Percentiles rank a stretch among this genome's conserved stretches.
Evolutionary conservation across 2,888 invertebrate species (phyloP).

Genomic region (Pegoplata infirma): DNA sequence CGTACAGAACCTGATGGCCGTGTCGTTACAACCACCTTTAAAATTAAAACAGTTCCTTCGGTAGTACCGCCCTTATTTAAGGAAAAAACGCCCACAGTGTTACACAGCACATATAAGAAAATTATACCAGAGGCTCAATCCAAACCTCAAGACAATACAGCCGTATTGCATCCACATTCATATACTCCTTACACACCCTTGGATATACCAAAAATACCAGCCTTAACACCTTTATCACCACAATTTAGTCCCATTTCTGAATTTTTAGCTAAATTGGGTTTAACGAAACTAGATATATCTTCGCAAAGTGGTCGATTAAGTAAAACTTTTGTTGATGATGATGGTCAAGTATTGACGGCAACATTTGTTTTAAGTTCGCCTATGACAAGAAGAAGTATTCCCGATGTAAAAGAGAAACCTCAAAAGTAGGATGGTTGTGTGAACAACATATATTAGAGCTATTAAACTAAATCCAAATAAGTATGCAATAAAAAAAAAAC

Average conservation of each 20-base stretch:
- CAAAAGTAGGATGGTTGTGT: no score
- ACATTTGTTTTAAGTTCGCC: constrained; percentile 67
- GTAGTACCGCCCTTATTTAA: no score
- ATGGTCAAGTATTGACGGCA: constrained; percentile 69
- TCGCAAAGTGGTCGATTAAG: constrained; percentile 66
- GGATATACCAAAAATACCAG: not conserved
- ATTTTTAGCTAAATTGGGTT: constrained; percentile 66
- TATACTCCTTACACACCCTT: not conserved
- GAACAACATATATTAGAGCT: no score
- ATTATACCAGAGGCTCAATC: not conserved
- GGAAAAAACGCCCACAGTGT: no score
- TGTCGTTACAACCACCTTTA: constrained; percentile 64
- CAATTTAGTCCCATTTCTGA: constrained; percentile 62
- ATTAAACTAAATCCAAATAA: no score
- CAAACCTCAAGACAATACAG: not conserved
- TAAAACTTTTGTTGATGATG: constrained; percentile 68
- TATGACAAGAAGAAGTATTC: not conserved
- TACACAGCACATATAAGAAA: not conserved
- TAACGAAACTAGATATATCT: constrained; percentile 65
- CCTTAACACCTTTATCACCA: not conserved
- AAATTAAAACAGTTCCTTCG: constrained; percentile 41
- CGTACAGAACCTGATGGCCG: constrained; percentile 67
- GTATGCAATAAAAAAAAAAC: no score
- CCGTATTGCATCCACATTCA: not conserved
- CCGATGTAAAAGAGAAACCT: not conserved